phyloP scores from a whole-genome alignment of 2,113 vertebrate species.

The Hemiprocne comata region DNA sequence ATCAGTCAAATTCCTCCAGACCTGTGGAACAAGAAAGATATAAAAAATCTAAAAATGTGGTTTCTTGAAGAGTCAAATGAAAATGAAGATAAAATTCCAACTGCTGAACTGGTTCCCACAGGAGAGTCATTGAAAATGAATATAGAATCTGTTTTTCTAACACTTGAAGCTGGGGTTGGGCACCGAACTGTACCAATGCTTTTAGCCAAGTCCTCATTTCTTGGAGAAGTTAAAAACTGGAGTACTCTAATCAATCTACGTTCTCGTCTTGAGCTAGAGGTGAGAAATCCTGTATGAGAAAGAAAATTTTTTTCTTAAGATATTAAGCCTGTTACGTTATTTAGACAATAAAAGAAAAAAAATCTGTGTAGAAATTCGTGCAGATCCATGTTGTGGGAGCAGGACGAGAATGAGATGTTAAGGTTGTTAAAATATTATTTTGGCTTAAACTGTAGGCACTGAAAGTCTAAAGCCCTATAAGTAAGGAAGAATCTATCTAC shows the following conservation, averaged over 20 bases:
- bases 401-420: neutral
- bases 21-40: constrained; percentile 87
- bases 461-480: neutral
- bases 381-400: neutral
- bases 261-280: constrained; percentile 89
- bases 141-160: constrained; percentile 89
- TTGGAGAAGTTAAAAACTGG: constrained; percentile 91
- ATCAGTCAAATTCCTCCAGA: constrained; percentile 81
- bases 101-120: constrained; percentile 79
- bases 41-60: constrained; percentile 91
- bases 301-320: neutral
- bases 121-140: constrained; percentile 86
- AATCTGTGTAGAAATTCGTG: neutral
- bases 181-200: constrained; percentile 97
- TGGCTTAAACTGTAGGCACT: neutral
- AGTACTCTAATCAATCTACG: constrained; percentile 90
- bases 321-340: neutral
- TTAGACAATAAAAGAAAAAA: neutral
- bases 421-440: neutral
- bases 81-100: constrained; percentile 60
- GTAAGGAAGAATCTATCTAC: neutral
- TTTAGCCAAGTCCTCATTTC: constrained; percentile 90
- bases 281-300: constrained; percentile 48
- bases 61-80: constrained; percentile 91
- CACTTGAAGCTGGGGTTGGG: constrained; percentile 94